Evolutionary conservation across 2,888 invertebrate genomes (phyloP), one percentile per base, ranked within the genome.

Genomic region (Stenoptilia bipunctidactyla): DNA sequence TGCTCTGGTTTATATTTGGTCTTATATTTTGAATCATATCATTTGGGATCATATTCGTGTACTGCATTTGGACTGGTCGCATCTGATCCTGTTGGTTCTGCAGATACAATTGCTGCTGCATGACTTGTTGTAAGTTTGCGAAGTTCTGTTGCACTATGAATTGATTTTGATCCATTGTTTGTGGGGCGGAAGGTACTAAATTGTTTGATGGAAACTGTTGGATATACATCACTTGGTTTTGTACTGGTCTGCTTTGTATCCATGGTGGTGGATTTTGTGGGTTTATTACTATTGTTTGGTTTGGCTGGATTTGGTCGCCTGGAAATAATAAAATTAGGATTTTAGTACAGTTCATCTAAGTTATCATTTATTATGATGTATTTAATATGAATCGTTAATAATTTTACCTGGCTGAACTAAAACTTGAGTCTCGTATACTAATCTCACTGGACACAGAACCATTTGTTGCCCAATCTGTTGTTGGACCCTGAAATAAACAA

Each of bases 201-300:
- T 70, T 72, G 57, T 64, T 69, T 51, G 68, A 63, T 38, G 49
- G 48, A 45, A 73, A 45, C 30, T 79, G 76, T 42, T 76, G 80
- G 15, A 82, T 66, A 51, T 80, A 82, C 14, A 77, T 58, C 4
- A 80, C 62, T 46, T 65, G 74, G 50, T 70, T 76, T 42, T 68
- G 73, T 1, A 64, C 48, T 36, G 56, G 51, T 37, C 70, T 52
- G 60, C 36, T 36, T 13, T 70, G 75, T 37, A 67, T 66, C 82
- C 82, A 83, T 58, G 82, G 82, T 34, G 82, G 82, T 9, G 73
- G 63, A 36, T 79, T 82, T 46, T 77, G 75, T 1, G 72, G 68
- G 45, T 79, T 80, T 40, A 80, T 64, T 37, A 75, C 60, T 43
- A 71, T 64, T 0, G 70, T 66, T 50, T 79, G 79, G 40, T 72